Base-by-base conservation (phyloP, 1,140 invertebrate genomes). In the Riptortus pedestris region DNA sequence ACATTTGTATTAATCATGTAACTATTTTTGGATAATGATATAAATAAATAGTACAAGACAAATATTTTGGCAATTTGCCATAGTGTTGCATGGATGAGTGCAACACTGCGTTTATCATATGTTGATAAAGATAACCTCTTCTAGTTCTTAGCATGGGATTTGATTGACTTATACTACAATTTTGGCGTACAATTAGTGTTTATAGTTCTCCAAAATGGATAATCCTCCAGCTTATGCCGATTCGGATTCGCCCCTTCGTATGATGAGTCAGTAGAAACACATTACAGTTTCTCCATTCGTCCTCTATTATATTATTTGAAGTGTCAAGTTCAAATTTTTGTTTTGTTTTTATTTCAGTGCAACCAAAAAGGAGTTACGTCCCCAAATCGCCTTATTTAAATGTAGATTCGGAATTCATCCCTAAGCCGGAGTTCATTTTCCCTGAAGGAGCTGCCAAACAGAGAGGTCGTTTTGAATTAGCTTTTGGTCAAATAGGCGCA, bases 401-500 rank as follows among this genome's bases (percentile, higher is more conserved):
- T 76, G 90, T 93, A 75, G 90, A 95, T 75, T 90, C 92, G 28
- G 78, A 85, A 29, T 90, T 89, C 73, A 79, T 94, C 66, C 83
- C 85, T 48, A 81, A 93, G 71, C 91, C 92, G 60, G 91, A 96
- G 78, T 96, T 91, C 71, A 91, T 97, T 70, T 92, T 95, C 71
- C 86, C 91, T 31, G 93, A 96, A 76, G 91, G 89, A 59, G 83
- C 84, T n/a, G 80, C 79, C 28, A 84, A 87, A 70, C 84, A 88
- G 67, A 74, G 90, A 74, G 90, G 89, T 26, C 76, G 90, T 60
- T 90, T 93, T 73, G 90, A 93, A 76, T 76, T 94, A 61, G 91
- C 92, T 16, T 91, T 97, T 74, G 90, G 90, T 66, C 90, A 95
- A 74, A 96, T 97, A 70, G 94, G 94, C 69, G 87, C 85, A 69